A percentile compares a stretch with the other conserved stretches of the same genome.
Evolutionary conservation across 2,797 vertebrate genomes (phyloP).

Genomic region (Strix occidentalis): DNA sequence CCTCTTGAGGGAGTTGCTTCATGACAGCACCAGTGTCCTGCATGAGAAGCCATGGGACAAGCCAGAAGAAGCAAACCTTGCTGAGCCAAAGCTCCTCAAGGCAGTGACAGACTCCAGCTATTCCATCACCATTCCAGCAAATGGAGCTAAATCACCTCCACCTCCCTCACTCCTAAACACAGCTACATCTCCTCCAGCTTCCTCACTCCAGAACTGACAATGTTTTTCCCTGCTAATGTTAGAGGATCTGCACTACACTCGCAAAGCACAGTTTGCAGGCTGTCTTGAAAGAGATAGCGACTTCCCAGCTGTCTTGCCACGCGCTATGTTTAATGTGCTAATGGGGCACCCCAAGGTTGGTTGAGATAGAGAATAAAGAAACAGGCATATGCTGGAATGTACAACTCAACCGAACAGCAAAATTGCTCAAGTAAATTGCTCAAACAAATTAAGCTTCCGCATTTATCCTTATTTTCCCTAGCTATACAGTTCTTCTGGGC

Average conservation of each 20-base stretch:
- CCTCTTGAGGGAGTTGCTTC: neutral
- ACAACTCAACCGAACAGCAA: neutral
- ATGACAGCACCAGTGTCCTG: neutral
- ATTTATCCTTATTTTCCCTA: neutral
- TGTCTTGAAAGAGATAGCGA: neutral
- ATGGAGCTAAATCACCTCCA: neutral
- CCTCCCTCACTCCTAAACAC: neutral
- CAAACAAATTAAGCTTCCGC: neutral
- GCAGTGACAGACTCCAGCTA: neutral
- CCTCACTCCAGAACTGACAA: neutral
- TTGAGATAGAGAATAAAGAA: neutral
- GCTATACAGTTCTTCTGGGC: neutral
- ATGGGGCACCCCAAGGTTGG: slow-evolving; percentile 43
- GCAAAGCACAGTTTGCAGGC: neutral
- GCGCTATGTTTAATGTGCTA: neutral
- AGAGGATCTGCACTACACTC: neutral
- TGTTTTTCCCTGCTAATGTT: neutral
- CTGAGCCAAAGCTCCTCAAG: neutral
- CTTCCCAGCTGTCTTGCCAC: neutral
- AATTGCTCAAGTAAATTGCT: slow-evolving; percentile 13
- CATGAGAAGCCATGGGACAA: neutral
- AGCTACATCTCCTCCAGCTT: neutral
- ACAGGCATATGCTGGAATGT: slow-evolving; percentile 2
- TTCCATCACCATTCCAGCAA: neutral
- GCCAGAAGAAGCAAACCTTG: neutral